A percentile compares a stretch with the other conserved stretches of the same genome.
These are phyloP conservation scores for Pomatorhinus ruficollis DNA, from an alignment of 2,113 vertebrate species.

Conservation along the genomic window DNA sequence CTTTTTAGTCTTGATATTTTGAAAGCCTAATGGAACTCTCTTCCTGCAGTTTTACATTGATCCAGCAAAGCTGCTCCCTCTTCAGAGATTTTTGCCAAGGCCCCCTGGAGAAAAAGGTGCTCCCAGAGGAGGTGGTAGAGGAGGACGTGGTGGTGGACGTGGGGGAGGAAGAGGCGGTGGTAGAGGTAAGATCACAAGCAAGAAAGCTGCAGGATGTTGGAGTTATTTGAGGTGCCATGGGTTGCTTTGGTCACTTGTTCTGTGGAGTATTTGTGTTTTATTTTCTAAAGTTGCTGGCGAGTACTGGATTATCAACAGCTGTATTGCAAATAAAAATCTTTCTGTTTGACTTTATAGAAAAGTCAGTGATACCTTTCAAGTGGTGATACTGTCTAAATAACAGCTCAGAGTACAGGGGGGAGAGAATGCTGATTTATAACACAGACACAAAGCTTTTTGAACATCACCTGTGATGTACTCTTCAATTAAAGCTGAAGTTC, in stretches of 20 bases:
- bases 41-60: conserved; percentile 91
- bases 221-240: background rate
- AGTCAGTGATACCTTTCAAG: background rate
- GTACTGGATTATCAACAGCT: background rate
- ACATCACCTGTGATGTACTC: background rate
- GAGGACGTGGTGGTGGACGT: conserved; percentile 82
- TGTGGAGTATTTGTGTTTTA: background rate
- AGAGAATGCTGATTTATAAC: background rate
- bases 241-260: background rate
- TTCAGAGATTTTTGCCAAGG: conserved; percentile 94
- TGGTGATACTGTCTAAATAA: background rate
- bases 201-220: background rate
- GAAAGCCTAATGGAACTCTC: background rate
- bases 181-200: conserved; percentile 75
- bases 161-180: conserved; percentile 83
- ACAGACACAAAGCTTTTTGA: background rate
- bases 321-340: background rate
- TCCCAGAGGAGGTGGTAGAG: conserved; percentile 86
- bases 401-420: background rate
- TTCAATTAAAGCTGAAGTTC: background rate
- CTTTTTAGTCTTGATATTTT: background rate
- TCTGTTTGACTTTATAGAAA: background rate
- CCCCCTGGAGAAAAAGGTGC: conserved; percentile 93
- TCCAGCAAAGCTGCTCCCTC: conserved; percentile 91
- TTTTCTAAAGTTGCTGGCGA: background rate